phyloP scores from a whole-genome alignment of 2,888 invertebrate species.

The Rhagophthalmus giganteus region DNA sequence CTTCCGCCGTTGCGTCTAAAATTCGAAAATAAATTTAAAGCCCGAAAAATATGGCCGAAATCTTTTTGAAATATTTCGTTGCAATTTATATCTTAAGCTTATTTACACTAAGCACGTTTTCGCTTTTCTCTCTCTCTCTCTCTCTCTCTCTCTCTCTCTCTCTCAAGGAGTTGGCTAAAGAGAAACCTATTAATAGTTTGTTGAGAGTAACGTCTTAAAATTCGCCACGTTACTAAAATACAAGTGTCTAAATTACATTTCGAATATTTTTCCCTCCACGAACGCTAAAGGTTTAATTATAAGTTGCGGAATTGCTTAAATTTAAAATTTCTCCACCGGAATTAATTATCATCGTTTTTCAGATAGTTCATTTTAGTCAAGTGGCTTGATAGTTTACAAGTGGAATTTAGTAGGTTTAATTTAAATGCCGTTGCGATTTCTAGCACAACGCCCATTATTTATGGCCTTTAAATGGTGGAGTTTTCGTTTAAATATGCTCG shows the following conservation, averaged over 20 bases:
- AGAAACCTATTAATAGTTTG: neutral
- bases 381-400: constrained; percentile 17
- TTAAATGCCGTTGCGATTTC: neutral
- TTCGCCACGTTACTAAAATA: neutral
- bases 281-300: neutral
- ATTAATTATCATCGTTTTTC: constrained; percentile 22
- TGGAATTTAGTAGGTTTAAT: constrained; percentile 13
- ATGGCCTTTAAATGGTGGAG: neutral
- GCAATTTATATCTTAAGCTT: neutral
- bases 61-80: neutral
- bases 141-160: no score
- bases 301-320: neutral
- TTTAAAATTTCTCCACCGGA: neutral
- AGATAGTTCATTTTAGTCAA: constrained; percentile 23
- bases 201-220: neutral
- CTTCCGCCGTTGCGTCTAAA: no score
- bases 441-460: neutral
- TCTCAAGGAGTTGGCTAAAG: no score
- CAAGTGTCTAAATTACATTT: neutral
- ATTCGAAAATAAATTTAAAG: no score
- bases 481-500: neutral
- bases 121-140: neutral
- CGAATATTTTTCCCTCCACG: neutral
- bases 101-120: neutral
- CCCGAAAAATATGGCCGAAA: no score